Evolutionary conservation across 2,888 invertebrate species (phyloP).

Genomic region (Dorcus hopei): DNA sequence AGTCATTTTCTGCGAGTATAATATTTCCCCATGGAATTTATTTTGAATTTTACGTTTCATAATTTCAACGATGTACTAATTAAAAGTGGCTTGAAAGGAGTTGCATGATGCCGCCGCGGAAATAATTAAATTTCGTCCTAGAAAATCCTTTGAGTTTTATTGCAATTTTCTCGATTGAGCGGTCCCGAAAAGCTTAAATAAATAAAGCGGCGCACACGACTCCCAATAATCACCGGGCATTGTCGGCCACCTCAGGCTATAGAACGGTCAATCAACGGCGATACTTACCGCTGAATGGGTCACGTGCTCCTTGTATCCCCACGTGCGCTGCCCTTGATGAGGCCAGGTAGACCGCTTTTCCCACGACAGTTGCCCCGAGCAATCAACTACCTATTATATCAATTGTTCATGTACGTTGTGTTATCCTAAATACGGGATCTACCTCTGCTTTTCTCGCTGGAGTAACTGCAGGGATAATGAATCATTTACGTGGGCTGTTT

Average conservation of each 20-base stretch:
- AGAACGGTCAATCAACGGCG: conserved; percentile 43
- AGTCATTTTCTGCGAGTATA: too few relatives aligned
- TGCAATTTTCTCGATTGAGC: conserved; percentile 7
- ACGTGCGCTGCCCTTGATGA: conserved; percentile 21
- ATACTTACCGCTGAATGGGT: conserved; percentile 42
- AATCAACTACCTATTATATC: conserved; percentile 37
- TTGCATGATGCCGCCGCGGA: conserved; percentile 1
- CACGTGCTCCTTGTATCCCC: conserved; percentile 36
- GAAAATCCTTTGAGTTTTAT: conserved; percentile 11
- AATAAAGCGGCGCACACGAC: conserved; percentile 29
- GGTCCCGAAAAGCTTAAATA: conserved; percentile 12
- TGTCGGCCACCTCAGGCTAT: conserved; percentile 40
- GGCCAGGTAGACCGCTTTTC: conserved; percentile 32
- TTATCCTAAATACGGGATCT: neutral
- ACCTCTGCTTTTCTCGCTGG: neutral
- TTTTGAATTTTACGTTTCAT: neutral
- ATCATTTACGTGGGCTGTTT: neutral
- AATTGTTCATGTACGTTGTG: conserved; percentile 22
- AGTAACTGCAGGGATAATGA: neutral
- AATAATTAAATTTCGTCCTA: conserved; percentile 12
- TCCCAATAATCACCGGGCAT: conserved; percentile 43
- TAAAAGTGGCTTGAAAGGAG: neutral
- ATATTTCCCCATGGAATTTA: too few relatives aligned
- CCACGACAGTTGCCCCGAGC: conserved; percentile 36
- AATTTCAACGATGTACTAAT: neutral